A percentile compares a stretch with the other conserved stretches of the same genome.
phyloP scores from a whole-genome alignment of 2,797 vertebrate species.

The Harpagifer antarcticus region DNA sequence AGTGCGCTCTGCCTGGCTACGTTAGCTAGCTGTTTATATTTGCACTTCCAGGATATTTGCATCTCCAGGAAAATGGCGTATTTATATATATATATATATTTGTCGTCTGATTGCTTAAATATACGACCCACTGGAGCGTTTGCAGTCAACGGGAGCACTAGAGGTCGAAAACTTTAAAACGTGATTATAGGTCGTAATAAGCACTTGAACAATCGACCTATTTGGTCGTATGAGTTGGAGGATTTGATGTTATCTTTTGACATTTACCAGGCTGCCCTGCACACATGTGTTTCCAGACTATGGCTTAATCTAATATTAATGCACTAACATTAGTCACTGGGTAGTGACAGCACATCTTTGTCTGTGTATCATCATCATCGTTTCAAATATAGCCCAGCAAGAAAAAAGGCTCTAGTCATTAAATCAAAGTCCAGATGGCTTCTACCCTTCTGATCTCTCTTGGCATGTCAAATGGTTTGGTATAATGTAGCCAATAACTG shows the following conservation, averaged over 20 bases:
- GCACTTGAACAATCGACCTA: no score
- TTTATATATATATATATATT: no score
- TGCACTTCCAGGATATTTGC: no score
- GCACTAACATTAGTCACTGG: slow-evolving; percentile 29
- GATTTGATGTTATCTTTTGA: background rate
- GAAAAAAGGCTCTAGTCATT: slow-evolving; percentile 28
- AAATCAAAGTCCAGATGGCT: slow-evolving; percentile 56
- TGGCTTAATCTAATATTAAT: slow-evolving; percentile 28
- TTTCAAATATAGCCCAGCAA: slow-evolving; percentile 30
- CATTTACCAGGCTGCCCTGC: slow-evolving; percentile 16
- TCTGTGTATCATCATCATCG: slow-evolving; percentile 34
- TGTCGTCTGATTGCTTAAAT: no score
- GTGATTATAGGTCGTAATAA: no score
- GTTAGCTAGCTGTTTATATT: no score
- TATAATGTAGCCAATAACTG: background rate
- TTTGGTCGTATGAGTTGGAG: no score
- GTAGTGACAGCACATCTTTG: slow-evolving; percentile 16
- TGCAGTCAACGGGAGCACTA: no score
- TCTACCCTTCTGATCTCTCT: slow-evolving; percentile 20
- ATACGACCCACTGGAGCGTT: no score
- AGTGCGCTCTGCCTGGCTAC: no score
- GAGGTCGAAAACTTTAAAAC: no score
- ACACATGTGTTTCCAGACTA: slow-evolving; percentile 4
- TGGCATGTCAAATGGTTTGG: slow-evolving; percentile 41
- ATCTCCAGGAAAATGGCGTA: no score